A percentile compares a stretch with the other conserved stretches of the same genome.
Evolutionary conservation across 1,140 invertebrate genomes (phyloP).

Genomic region (Oedothorax gibbosus): DNA sequence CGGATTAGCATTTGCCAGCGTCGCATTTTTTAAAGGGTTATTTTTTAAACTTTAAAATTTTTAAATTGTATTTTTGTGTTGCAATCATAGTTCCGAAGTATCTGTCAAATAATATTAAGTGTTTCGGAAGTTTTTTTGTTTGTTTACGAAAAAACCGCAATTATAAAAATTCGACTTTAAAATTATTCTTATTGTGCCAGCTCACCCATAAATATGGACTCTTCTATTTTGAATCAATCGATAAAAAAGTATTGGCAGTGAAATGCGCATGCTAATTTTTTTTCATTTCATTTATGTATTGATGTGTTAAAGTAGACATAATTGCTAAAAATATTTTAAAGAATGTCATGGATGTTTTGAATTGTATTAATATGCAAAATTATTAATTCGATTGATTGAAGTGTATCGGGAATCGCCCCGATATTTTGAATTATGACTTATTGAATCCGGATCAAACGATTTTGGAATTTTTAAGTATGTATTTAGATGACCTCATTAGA

Average conservation of each 20-base stretch:
- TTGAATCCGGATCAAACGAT: too few species aligned
- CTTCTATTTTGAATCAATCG: slow-evolving; percentile 59
- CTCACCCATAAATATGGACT: slow-evolving; percentile 61
- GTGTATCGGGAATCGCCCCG: too few species aligned
- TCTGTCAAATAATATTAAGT: background rate
- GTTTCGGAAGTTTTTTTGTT: background rate
- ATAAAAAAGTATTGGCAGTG: slow-evolving; percentile 60
- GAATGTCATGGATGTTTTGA: background rate
- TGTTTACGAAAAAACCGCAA: slow-evolving; percentile 1
- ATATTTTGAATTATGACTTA: too few species aligned
- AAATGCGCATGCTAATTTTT: slow-evolving; percentile 60
- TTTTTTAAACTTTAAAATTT: slow-evolving; percentile 31
- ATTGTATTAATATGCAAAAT: background rate
- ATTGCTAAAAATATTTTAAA: slow-evolving; percentile 11
- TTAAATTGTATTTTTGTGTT: background rate
- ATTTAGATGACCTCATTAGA: too few species aligned
- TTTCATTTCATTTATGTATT: slow-evolving; percentile 58
- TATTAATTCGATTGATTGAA: background rate
- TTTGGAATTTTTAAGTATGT: too few species aligned
- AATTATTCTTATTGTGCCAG: slow-evolving; percentile 58
- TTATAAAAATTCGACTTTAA: slow-evolving; percentile 18
- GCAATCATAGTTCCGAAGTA: background rate
- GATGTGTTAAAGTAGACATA: slow-evolving; percentile 25
- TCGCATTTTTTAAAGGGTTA: slow-evolving; percentile 55
- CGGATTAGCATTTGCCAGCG: slow-evolving; percentile 59